Evolutionary conservation across 2,113 vertebrate genomes (phyloP).

Genomic region (Toxotes jaculatrix): DNA sequence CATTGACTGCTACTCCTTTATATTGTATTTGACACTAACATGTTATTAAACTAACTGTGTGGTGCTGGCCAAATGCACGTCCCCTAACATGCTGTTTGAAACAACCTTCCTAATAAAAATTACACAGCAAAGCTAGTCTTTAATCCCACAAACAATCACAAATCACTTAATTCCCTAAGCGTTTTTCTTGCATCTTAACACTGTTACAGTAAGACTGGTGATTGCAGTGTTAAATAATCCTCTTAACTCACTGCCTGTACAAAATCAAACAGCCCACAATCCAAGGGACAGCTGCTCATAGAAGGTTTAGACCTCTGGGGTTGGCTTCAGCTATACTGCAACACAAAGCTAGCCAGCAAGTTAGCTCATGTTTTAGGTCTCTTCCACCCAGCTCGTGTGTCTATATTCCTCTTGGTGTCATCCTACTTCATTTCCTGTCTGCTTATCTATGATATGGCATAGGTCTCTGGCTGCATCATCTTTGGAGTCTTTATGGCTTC

Average conservation of each 20-base stretch:
- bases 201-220: constrained; percentile 52
- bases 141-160: constrained; percentile 71
- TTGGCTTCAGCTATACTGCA: constrained; percentile 3
- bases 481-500: constrained; percentile 36
- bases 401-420: not conserved
- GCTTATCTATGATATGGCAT: constrained; percentile 49
- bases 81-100: constrained; percentile 13
- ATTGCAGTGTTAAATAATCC: constrained; percentile 69
- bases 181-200: constrained; percentile 64
- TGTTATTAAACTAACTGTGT: not conserved
- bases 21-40: not conserved
- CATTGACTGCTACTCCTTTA: not conserved
- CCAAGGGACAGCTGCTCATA: constrained; percentile 36
- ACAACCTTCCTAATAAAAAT: constrained; percentile 21
- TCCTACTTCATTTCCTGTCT: constrained; percentile 54
- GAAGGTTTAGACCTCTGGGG: constrained; percentile 31
- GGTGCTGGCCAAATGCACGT: not conserved
- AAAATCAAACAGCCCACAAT: constrained; percentile 46
- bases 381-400: constrained; percentile 24
- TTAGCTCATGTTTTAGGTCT: constrained; percentile 29
- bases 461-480: constrained; percentile 32
- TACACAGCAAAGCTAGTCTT: constrained; percentile 41
- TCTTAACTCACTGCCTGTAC: constrained; percentile 61
- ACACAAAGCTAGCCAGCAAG: constrained; percentile 19
- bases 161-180: constrained; percentile 68